Base-by-base conservation (phyloP, 2,113 vertebrate species). In the Rhizomys pruinosus region DNA sequence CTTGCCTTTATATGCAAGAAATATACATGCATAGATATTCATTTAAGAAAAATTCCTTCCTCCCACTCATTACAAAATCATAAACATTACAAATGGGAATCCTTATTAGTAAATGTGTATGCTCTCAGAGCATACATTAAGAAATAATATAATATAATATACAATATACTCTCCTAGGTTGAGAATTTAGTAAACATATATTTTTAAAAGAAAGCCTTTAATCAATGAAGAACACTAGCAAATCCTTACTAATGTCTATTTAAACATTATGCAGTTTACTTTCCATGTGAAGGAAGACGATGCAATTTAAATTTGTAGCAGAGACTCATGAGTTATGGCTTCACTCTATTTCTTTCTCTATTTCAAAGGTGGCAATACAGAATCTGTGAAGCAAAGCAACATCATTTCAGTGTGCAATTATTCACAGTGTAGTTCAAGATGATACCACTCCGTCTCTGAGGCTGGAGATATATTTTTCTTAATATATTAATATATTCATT, bases 231-330 rank as follows among this genome's bases (percentile, higher is more conserved):
- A 93, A 25, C 25, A 88, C 25, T 78, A 72, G 37, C 84, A 76
- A 90, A 63, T 8, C 3, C 15, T 94, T 92, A 57, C 39, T 92
- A 37, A 3, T 84, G 16, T n/a, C n/a, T 90, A 11, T 71, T 91
- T 86, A 29, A 8, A 66, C 37, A 64, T 25, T 44, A 63, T 85
- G 20, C 1, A 81, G 4, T 69, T 93, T 32, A 59, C 22, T 68
- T 95, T 84, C n/a, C 71, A n/a, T 55, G 7, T 42, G n/a, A 69
- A 93, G 3, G 2, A 22, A 66, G 3, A 52, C 27, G 69, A 3
- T 47, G 9, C 19, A 44, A 87, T 90, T 95, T 90, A 91, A 94
- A 90, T 79, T 93, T 59, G 81, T 93, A 85, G 39, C 47, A 82
- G 34, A 52, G 22, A 27, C 8, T 80, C 17, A 5, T 89, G 79